These are phyloP conservation scores for Sphenopsis melanotis DNA, from an alignment of 2,797 vertebrate species.

Conservation along the genomic window DNA sequence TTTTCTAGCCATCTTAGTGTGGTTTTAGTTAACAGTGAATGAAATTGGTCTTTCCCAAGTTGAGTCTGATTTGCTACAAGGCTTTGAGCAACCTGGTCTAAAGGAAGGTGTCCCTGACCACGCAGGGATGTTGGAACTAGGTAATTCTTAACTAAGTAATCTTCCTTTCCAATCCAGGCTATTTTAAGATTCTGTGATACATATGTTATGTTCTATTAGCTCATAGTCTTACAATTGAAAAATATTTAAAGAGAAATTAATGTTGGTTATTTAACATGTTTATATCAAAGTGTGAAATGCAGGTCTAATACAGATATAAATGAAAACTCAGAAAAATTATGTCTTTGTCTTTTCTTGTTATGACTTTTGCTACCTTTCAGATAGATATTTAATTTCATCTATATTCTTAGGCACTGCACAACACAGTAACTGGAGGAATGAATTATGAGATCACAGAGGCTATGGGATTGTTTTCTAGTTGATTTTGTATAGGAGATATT, in stretches of 20 bases:
- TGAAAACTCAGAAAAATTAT: background rate
- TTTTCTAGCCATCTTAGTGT: background rate
- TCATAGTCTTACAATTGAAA: background rate
- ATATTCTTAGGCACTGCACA: background rate
- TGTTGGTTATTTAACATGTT: background rate
- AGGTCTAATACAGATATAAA: background rate
- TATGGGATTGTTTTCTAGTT: background rate
- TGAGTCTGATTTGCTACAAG: background rate
- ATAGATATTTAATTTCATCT: background rate
- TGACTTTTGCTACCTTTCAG: background rate
- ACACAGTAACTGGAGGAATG: background rate
- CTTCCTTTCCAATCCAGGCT: background rate
- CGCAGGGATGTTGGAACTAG: rapidly evolving
- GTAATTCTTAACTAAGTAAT: background rate
- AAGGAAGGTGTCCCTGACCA: too few species aligned
- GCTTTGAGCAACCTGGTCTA: background rate
- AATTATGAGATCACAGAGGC: background rate
- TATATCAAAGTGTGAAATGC: background rate
- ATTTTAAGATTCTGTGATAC: background rate
- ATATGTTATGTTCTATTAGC: background rate
- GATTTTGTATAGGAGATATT: background rate
- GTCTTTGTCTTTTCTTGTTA: background rate
- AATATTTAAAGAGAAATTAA: background rate
- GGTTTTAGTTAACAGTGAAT: background rate
- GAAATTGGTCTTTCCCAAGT: background rate